Evolutionary conservation across 2,797 vertebrate species (phyloP), one percentile per base, ranked within the genome.

Genomic region (Sebastes hubbsi): DNA sequence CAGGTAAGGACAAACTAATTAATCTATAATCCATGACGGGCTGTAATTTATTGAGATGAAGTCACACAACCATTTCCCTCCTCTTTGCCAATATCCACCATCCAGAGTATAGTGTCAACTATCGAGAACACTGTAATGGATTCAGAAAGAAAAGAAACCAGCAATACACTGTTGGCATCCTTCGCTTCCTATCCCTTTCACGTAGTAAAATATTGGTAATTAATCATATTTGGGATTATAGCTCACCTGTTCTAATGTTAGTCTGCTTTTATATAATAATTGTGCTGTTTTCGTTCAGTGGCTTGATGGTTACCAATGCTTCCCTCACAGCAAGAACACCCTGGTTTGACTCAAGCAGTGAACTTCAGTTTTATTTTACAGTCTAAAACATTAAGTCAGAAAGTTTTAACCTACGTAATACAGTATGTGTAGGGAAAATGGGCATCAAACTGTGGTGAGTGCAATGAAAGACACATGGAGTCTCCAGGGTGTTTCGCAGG

Each of bases 1-100:
- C 85, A 91, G 88, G 82, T 93, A 86, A 89, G 87, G 81, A 79
- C 86, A 90, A 89, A 88, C 80, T 85, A 91, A 89, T 92, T 82
- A 79, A 89, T 88, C 77, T 84, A 70, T 84, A 86, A 89, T 83
- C 84, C 88, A 61, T 75, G 85, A 84, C 77, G 86, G 71, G 65
- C 64, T 85, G 67, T 81, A 78, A 86, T 85, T 87, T 88, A 86
- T 88, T 86, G 77, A 90, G 78, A 86, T 87, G 60, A 77, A 85
- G 80, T 83, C 83, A 77, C 61, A 76, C 30, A 80, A 68, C 68
- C 38, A 46, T 61, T 72, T 10, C 29, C 29, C 60, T 80, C 61
- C 49, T 81, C 68, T 75, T n/a, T 85, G 63, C 64, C 69, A 75
- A 68, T 72, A 84, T 69, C 78, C 80, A 75, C 72, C 22, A 59